Percentiles rank a stretch among this genome's conserved stretches.
Conservation (phyloP, 2,113 vertebrate genomes). For the Fukomys damarensis region DNA sequence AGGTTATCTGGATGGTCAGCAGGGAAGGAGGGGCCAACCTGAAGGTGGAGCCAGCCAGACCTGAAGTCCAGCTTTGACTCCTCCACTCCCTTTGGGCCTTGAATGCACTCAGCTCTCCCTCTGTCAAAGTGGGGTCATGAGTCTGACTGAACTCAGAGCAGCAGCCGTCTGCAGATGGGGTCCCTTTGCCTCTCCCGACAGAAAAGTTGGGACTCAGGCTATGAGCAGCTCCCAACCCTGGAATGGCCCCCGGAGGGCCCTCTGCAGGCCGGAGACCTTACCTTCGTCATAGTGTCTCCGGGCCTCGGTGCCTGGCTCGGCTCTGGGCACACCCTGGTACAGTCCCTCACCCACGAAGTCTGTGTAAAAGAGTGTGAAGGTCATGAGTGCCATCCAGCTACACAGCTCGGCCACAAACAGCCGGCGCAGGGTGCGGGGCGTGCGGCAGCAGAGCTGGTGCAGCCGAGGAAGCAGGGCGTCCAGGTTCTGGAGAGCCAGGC, state of each 20-base stretch:
- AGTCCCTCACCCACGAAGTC: slow-evolving; percentile 93
- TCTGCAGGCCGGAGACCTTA: slow-evolving; percentile 59
- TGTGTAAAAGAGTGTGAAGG: slow-evolving; percentile 93
- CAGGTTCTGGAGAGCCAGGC: slow-evolving; percentile 75
- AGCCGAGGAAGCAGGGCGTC: slow-evolving; percentile 84
- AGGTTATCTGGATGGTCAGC: neutral
- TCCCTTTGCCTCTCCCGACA: neutral
- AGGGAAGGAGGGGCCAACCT: neutral
- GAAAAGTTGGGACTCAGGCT: neutral
- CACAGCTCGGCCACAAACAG: slow-evolving; percentile 92
- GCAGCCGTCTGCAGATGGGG: accelerated
- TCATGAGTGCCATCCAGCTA: slow-evolving; percentile 95
- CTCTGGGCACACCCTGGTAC: slow-evolving; percentile 90
- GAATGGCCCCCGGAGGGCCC: neutral
- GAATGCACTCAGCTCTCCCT: neutral
- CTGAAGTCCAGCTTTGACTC: neutral
- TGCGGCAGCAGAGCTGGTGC: slow-evolving; percentile 85
- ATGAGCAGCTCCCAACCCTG: accelerated
- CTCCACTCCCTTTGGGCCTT: neutral
- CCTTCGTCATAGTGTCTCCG: slow-evolving; percentile 92
- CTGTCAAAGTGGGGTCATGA: neutral
- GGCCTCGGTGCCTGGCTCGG: slow-evolving; percentile 87
- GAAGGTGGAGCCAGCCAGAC: neutral
- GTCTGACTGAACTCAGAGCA: neutral
- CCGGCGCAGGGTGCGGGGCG: slow-evolving; percentile 87